phyloP scores from a whole-genome alignment of 2,888 invertebrate species.

The Petrolisthes cinctipes region DNA sequence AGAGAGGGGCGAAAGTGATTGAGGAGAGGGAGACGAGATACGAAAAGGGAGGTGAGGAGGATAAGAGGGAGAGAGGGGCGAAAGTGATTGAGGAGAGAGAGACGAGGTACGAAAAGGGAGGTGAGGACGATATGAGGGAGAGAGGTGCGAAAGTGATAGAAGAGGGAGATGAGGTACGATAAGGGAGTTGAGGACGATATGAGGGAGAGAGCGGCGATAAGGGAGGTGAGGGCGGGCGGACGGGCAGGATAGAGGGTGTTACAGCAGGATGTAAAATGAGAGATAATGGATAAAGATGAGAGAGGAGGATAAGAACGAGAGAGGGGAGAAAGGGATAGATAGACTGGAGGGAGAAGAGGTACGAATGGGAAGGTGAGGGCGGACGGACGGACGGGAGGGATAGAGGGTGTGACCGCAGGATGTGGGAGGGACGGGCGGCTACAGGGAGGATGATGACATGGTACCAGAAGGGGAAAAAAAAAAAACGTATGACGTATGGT shows the following conservation, averaged over 20 bases:
- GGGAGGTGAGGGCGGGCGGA: too few species aligned
- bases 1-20: too few species aligned
- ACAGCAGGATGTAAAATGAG: background rate
- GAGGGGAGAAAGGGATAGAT: background rate
- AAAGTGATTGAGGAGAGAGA: background rate
- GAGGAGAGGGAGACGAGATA: background rate
- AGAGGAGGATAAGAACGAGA: background rate
- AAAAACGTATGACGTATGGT: background rate
- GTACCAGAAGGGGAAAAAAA: background rate
- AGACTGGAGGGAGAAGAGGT: background rate
- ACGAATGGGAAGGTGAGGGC: background rate
- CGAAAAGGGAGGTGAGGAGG: background rate
- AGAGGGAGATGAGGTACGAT: too few species aligned
- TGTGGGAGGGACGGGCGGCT: conserved; percentile 1
- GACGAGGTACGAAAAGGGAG: background rate
- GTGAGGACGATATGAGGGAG: too few species aligned
- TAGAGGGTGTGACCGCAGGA: background rate
- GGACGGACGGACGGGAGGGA: background rate
- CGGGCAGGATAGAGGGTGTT: background rate
- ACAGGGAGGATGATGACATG: background rate
- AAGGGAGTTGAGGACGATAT: too few species aligned
- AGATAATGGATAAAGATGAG: background rate
- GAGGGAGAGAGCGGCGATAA: too few species aligned
- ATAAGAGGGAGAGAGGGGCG: background rate
- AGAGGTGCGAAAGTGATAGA: too few species aligned